Percentiles rank a stretch among this genome's conserved stretches.
These are phyloP conservation scores for Sus scrofa DNA, from an alignment of 2,113 vertebrate species.

Conservation along the genomic window T2T-Sscrofa CM000824.6:62943501-62944000, in stretches of 20 bases:
- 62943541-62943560: background rate
- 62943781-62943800: background rate
- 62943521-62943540: background rate
- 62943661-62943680: conserved; percentile 19
- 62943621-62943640: conserved; percentile 37
- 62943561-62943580: background rate
- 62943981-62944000: too few species aligned
- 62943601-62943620: background rate
- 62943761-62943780: background rate
- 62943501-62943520: background rate
- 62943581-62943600: background rate
- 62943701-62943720: background rate
- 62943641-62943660: conserved; percentile 42
- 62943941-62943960: too few species aligned
- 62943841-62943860: too few species aligned
- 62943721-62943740: background rate
- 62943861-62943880: too few species aligned
- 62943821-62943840: too few species aligned
- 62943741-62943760: background rate
- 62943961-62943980: too few species aligned
- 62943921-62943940: too few species aligned
- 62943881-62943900: too few species aligned
- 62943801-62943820: background rate
- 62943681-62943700: background rate
- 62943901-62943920: too few species aligned